A percentile compares a stretch with the other conserved stretches of the same genome.
phyloP scores from a whole-genome alignment of 64 coral and sea anemone species.

The Pocillopora damicornis region DNA sequence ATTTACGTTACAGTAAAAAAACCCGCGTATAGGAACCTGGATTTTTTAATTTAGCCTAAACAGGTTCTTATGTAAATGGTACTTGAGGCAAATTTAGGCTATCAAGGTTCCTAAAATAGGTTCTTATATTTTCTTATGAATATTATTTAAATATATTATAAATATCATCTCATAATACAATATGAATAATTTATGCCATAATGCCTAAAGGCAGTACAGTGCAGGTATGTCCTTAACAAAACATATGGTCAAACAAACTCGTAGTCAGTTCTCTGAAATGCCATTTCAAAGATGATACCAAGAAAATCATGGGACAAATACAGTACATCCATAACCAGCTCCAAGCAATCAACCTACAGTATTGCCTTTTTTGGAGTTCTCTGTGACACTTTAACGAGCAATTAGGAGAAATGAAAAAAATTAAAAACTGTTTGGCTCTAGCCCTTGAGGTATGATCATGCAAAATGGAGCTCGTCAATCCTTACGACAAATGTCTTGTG shows the following conservation, averaged over 20 bases:
- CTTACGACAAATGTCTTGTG: conserved; percentile 29
- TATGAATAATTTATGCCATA: conserved; percentile 32
- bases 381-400: not conserved
- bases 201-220: conserved; percentile 29
- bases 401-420: too few species aligned
- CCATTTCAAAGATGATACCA: conserved; percentile 52
- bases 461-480: not conserved
- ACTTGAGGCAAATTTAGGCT: not conserved
- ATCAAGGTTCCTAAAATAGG: conserved; percentile 8
- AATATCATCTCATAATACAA: conserved; percentile 21
- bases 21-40: too few species aligned
- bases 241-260: conserved; percentile 13
- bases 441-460: too few species aligned
- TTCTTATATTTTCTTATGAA: conserved; percentile 16
- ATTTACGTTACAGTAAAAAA: too few species aligned
- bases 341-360: conserved; percentile 25
- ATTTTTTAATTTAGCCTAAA: too few species aligned
- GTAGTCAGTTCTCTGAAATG: conserved; percentile 32
- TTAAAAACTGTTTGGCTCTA: too few species aligned
- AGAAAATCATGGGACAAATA: conserved; percentile 40
- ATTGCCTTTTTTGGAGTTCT: conserved; percentile 2
- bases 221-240: conserved; percentile 21
- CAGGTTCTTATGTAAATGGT: too few species aligned
- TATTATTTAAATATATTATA: not conserved
- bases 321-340: conserved; percentile 3